phyloP scores from a whole-genome alignment of 1,140 invertebrate genomes.

The Paraescarpia echinospica region DNA sequence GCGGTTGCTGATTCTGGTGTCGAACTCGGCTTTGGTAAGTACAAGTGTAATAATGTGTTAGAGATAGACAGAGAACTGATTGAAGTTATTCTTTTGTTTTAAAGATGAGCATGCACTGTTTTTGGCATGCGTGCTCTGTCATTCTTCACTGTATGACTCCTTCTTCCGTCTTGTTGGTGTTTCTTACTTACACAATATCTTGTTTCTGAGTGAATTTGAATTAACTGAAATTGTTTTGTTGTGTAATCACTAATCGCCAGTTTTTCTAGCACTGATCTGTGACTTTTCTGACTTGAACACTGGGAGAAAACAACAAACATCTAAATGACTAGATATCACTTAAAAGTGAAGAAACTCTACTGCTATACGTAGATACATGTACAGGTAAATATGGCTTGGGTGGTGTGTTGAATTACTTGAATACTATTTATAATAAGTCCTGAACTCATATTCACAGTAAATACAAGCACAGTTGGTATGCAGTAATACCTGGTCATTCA shows the following conservation, averaged over 20 bases:
- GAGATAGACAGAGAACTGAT: not conserved
- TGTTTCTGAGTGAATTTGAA: not conserved
- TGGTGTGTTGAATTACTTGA: no score
- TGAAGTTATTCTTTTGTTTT: not conserved
- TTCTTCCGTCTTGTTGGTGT: not conserved
- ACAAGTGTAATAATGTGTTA: not conserved
- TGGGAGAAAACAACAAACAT: not conserved
- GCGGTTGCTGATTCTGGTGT: conserved; percentile 33
- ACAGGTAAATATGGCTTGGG: no score
- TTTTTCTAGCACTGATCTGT: not conserved
- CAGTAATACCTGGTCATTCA: no score
- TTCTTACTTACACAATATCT: not conserved
- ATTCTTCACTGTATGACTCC: not conserved
- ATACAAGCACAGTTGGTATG: no score
- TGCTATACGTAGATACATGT: no score
- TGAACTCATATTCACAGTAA: no score
- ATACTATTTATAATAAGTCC: no score
- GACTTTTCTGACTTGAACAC: not conserved
- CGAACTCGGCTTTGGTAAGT: conserved; percentile 30
- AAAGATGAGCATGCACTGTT: not conserved
- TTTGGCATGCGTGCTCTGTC: not conserved
- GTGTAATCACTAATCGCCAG: not conserved
- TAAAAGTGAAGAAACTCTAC: no score
- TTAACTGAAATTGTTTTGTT: not conserved
- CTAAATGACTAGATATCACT: no score